These are phyloP conservation scores for Hystrix cristata DNA, from an alignment of 2,113 vertebrate species.

Conservation along the genomic window DNA sequence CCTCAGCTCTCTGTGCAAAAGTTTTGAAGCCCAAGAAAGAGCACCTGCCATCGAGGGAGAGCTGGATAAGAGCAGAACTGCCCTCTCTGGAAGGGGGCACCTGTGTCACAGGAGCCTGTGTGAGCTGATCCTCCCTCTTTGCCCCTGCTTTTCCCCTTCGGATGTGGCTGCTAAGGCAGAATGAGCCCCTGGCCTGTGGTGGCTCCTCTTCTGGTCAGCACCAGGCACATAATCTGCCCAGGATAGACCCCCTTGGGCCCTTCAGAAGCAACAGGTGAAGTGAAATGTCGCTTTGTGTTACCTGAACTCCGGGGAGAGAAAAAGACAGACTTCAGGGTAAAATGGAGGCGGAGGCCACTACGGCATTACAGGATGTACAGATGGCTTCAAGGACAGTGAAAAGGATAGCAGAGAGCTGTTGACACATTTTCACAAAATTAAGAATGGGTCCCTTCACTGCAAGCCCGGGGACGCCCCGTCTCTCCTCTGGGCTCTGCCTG, in stretches of 20 bases:
- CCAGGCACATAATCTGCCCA: fast-evolving
- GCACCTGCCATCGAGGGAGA: not conserved
- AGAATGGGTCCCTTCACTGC: not conserved
- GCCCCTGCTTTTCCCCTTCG: not conserved
- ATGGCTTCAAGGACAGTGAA: not conserved
- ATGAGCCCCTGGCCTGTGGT: not conserved
- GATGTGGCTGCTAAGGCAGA: not conserved
- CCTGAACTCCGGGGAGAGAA: constrained; percentile 4
- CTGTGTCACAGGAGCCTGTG: not conserved
- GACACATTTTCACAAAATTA: constrained; percentile 1
- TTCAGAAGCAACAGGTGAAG: constrained; percentile 50
- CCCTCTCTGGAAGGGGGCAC: not conserved
- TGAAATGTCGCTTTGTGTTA: constrained; percentile 3
- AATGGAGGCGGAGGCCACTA: not conserved
- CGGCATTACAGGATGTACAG: not conserved
- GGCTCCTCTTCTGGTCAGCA: not conserved
- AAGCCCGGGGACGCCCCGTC: not conserved
- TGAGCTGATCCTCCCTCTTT: not conserved
- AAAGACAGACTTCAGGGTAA: not conserved
- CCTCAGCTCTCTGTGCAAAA: not conserved
- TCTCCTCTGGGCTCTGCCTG: not conserved
- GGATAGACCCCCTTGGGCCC: not conserved
- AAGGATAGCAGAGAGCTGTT: not conserved
- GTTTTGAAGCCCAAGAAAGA: constrained; percentile 8
- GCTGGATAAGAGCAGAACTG: not conserved